Base-by-base conservation (phyloP, 30 jellyfish, hydroid and myxozoan species). In the Calvadosia cruxmelitensis region DNA sequence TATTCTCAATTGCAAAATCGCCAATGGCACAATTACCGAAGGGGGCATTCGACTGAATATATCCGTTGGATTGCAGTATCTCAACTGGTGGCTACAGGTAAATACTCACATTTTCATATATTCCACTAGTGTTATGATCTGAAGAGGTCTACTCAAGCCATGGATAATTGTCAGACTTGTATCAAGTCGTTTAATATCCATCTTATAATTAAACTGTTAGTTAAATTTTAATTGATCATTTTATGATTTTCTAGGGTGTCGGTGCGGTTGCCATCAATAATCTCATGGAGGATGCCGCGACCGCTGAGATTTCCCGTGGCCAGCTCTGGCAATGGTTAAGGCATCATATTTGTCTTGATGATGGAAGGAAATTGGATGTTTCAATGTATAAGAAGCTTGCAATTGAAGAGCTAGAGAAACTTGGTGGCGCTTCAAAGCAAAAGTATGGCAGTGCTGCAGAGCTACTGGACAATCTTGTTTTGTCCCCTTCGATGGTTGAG, bases 211-310 rank as follows among this genome's bases (percentile, higher is more conserved):
- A n/a, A n/a, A n/a, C n/a, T n/a, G n/a, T n/a, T n/a, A n/a, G n/a
- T n/a, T n/a, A n/a, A n/a, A n/a, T n/a, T n/a, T n/a, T n/a, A n/a
- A n/a, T n/a, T n/a, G 57, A 5, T 42, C 15, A 5, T 42, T 42
- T 42, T 42, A 42, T 42, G 28, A 15, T 12, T 20, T 74, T 2
- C 64, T 36, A 86, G 96, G 96, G 96, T 2, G 71, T 80, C 36
- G 96, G 96, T n/a, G 96, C 96, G 12, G 96, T 87, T 27, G 96
- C 96, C 3, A 79, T 86, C 33, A 79, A 86, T 81, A 86, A 86
- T 67, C 75, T 86, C 33, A 86, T 86, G 96, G 96, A 86, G 34
- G 96, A 86, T 69, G 96, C 96, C 7, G 96, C 96, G 32, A 86
- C 96, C 12, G 96, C 96, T 1, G 96, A 86, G 66, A 86, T 86